Evolutionary conservation across 2,797 vertebrate species (phyloP), one percentile per base, ranked within the genome.

Genomic region (Coccyzus lansbergi): DNA sequence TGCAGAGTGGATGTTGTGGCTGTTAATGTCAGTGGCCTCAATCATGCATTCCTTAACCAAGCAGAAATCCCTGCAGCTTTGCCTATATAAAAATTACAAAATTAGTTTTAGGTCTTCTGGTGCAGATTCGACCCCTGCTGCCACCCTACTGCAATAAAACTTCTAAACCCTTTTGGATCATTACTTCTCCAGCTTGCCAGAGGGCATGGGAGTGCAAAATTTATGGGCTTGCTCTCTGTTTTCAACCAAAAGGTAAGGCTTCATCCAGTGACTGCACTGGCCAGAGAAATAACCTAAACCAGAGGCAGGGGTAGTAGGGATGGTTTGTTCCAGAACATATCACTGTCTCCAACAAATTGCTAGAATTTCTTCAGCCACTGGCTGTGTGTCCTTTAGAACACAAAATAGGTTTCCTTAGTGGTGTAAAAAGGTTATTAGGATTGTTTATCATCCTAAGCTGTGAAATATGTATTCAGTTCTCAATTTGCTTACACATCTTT

Each of bases 21-120:
- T 84, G 62, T 82, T 95, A 90, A 95, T 94, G 94, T 92, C 92
- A 93, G 55, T 78, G 90, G 94, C 86, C 88, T 92, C 92, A 85
- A 96, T 96, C 94, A 93, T 36, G 36, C 83, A 91, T 74, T 70
- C 89, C 89, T 91, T 95, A 91, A 83, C 90, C 91, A 88, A 91
- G 92, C 85, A 96, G 92, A 96, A 97, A 92, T 86, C 91, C 94
- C 96, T 62, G 80, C 89, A 91, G 94, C 89, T 77, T 75, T 91
- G 77, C 85, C 91, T 83, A 91, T 71, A 49, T 40, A 79, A 88
- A 85, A 92, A 91, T 91, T 92, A 93, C 65, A 90, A 87, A 69
- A 74, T 79, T 52, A 65, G 87, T 91, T 86, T 93, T 65, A 79
- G 92, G 92, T 69, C 88, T 94, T 78, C 74, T 82, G 90, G 67